These are phyloP conservation scores for Corella eumyota DNA, from an alignment of 23 tunicate species.

Conservation along the genomic window DNA sequence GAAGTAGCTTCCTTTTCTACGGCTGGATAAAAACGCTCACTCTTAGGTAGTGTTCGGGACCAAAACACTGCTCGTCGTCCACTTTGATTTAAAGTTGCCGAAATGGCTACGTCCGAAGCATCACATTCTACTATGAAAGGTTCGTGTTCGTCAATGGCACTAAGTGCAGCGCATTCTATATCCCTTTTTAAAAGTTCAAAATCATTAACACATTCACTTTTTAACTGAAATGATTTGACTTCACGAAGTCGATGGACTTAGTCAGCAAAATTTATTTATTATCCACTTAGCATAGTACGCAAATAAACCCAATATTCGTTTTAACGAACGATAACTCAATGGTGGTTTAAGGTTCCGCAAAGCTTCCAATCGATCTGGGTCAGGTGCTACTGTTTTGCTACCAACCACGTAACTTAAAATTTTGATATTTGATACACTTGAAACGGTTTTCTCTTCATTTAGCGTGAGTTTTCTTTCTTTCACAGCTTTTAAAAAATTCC, in stretches of 20 bases:
- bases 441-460: neutral
- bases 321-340: neutral
- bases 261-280: neutral
- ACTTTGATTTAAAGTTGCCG: no score
- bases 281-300: conserved; percentile 2
- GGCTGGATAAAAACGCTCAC: no score
- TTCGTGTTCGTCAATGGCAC: neutral
- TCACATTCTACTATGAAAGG: no score
- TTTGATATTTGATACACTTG: neutral
- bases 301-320: neutral
- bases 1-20: no score
- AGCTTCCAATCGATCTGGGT: neutral
- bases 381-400: no score
- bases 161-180: neutral
- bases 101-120: no score
- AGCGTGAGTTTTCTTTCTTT: neutral
- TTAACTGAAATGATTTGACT: neutral
- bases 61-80: no score
- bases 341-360: neutral
- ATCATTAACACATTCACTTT: neutral
- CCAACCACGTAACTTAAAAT: neutral
- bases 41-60: no score
- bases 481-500: no score
- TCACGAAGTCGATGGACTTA: neutral
- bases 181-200: neutral